These are phyloP conservation scores for Seriola quinqueradiata DNA, from an alignment of 2,113 vertebrate genomes.

Conservation along the genomic window DNA sequence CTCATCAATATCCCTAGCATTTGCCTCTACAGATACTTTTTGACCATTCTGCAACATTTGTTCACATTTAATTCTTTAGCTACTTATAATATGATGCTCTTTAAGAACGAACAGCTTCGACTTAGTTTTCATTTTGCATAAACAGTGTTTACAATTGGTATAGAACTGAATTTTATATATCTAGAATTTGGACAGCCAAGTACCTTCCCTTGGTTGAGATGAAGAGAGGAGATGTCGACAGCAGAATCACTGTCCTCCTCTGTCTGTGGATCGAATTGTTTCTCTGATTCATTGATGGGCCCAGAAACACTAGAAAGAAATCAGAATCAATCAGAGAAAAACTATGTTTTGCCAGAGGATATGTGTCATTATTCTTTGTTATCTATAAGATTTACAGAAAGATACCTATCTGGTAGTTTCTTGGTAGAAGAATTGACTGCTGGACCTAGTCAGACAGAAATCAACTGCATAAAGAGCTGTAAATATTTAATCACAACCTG, in stretches of 20 bases:
- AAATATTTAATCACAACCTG: constrained; percentile 22
- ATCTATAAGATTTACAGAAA: constrained; percentile 19
- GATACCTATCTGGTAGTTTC: constrained; percentile 64
- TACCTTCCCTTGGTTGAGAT: constrained; percentile 58
- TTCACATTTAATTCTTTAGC: neutral
- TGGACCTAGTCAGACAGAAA: constrained; percentile 52
- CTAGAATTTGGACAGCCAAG: neutral
- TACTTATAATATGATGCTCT: neutral
- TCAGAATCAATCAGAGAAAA: neutral
- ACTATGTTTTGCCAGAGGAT: neutral
- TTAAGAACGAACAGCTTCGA: neutral
- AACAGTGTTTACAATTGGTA: neutral
- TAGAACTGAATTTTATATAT: neutral
- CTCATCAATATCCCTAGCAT: constrained; percentile 33
- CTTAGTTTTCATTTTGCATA: neutral
- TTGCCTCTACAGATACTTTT: constrained; percentile 24
- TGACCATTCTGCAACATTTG: constrained; percentile 43
- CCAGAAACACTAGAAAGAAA: constrained; percentile 46
- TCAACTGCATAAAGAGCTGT: neutral
- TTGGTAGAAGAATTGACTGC: constrained; percentile 31
- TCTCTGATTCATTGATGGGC: constrained; percentile 33
- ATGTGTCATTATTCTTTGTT: neutral
- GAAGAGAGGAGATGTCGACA: constrained; percentile 47
- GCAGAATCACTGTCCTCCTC: constrained; percentile 15
- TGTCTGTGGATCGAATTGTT: constrained; percentile 23